Evolutionary conservation across 2,113 vertebrate genomes (phyloP).

Genomic region (Rhinopithecus roxellana): DNA sequence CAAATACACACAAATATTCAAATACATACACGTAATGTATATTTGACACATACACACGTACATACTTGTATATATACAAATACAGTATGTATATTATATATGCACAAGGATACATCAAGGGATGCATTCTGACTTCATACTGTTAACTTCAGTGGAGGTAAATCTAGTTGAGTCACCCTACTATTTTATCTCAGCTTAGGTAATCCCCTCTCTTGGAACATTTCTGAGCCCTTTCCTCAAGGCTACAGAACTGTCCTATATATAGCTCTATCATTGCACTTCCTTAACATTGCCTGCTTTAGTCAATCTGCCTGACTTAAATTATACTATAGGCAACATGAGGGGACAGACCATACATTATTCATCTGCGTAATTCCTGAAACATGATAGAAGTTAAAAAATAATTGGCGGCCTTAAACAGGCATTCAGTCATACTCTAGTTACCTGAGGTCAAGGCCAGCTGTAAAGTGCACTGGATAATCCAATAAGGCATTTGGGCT

Average conservation of each 20-base stretch:
- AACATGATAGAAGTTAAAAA: conserved; percentile 1
- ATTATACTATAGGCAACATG: background rate
- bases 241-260: background rate
- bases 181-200: background rate
- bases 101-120: background rate
- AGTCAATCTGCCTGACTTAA: background rate
- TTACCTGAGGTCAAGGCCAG: background rate
- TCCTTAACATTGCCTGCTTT: background rate
- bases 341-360: conserved; percentile 2
- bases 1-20: background rate
- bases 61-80: background rate
- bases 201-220: background rate
- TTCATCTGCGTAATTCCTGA: conserved; percentile 37
- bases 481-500: background rate
- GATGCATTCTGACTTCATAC: background rate
- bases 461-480: background rate
- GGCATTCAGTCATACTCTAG: background rate
- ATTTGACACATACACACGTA: background rate
- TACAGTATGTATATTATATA: background rate
- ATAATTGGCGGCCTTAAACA: background rate
- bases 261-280: background rate
- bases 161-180: background rate
- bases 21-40: background rate
- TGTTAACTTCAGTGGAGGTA: background rate
- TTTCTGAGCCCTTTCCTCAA: background rate